Evolutionary conservation across 2,113 vertebrate species (phyloP).

Genomic region (Malurus melanocephalus): DNA sequence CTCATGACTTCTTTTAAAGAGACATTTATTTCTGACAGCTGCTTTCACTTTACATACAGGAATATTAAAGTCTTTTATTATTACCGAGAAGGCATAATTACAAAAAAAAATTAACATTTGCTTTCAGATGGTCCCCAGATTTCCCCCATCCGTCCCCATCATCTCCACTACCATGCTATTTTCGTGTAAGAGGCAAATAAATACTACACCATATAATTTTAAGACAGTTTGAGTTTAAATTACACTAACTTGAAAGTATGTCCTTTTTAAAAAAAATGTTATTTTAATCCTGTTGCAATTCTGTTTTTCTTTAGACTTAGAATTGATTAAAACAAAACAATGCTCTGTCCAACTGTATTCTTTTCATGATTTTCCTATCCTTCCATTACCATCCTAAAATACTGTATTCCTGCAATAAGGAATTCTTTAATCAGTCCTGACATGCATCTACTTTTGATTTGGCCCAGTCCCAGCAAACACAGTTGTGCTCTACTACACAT

Average conservation of each 20-base stretch:
- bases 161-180: neutral
- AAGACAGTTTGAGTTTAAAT: neutral
- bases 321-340: slow-evolving; percentile 63
- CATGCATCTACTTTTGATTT: slow-evolving; percentile 56
- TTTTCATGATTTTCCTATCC: slow-evolving; percentile 54
- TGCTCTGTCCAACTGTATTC: slow-evolving; percentile 44
- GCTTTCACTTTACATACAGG: neutral
- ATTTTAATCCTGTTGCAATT: slow-evolving; percentile 20
- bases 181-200: neutral
- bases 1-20: neutral
- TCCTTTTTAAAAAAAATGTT: neutral
- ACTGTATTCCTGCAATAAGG: slow-evolving; percentile 29
- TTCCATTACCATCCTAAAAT: slow-evolving; percentile 57
- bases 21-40: neutral
- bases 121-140: neutral
- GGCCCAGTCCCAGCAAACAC: slow-evolving; percentile 52
- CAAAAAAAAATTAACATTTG: neutral
- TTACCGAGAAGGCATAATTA: neutral
- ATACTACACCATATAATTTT: neutral
- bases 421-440: slow-evolving; percentile 66
- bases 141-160: neutral
- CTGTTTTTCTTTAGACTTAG: slow-evolving; percentile 25
- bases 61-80: slow-evolving; percentile 10
- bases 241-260: neutral
- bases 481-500: slow-evolving; percentile 34